Base-by-base conservation (phyloP, 1,140 invertebrate species). In the Ectropis grisescens region DNA sequence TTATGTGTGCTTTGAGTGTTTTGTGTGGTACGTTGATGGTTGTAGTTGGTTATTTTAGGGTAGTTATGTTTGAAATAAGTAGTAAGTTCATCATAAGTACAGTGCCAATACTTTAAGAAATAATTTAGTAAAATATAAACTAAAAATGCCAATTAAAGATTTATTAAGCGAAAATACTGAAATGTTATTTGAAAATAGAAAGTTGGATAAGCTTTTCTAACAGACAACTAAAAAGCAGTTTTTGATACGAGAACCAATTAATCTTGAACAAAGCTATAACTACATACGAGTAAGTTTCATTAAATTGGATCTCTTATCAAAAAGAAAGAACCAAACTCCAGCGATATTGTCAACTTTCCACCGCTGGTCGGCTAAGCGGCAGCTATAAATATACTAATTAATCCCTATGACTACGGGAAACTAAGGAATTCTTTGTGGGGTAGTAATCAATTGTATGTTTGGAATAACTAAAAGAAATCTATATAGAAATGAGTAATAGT, bases 281-380 rank as follows among this genome's bases (percentile, higher is more conserved):
- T n/a, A n/a, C n/a, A n/a, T n/a, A n/a, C n/a, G n/a, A n/a, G n/a
- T n/a, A n/a, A n/a, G n/a, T 29, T 13, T 19, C 11, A 15, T 26
- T n/a, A n/a, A 35, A 22, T 29, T 37, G 29, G 26, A 38, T 43
- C 33, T 40, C 31, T 45, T 45, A 32, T 16, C 29, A 53, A 45
- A 23, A 26, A 9, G 29, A 43, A 38, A 44, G 33, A 39, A 46
- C 41, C 36, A 44, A 33, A 35, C 22, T 40, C 37, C 55, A 60
- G 55, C 55, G 35, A 52, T 37, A 33, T 23, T 29, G 22, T 39
- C 30, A 47, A 15, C 33, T 33, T 39, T 46, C 42, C 23, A 41
- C 45, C 42, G 58, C 58, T 65, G 58, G 58, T 58, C 43, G 50
- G 60, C 55, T 45, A 61, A 65, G 60, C 60, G 45, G 49, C 41